Evolutionary conservation across 2,888 invertebrate species (phyloP).

Genomic region (Tetramorium bicarinatum): DNA sequence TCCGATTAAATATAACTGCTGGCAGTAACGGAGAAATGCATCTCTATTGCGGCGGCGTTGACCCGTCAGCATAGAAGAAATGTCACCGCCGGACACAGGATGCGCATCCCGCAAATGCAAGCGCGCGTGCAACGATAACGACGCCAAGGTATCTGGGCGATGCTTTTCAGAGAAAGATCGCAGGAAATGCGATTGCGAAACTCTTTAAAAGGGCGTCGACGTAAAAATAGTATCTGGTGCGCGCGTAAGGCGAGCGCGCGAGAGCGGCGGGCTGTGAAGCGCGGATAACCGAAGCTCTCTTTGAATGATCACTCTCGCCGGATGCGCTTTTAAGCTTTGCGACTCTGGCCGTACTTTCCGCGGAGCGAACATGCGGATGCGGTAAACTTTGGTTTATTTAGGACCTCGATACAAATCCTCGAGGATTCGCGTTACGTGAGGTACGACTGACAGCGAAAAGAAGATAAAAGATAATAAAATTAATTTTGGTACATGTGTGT

Average conservation of each 20-base stretch:
- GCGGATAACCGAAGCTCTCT: conserved; percentile 52
- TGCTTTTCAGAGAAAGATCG: conserved; percentile 34
- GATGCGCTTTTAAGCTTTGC: conserved; percentile 39
- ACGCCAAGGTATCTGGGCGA: neutral
- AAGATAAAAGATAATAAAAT: neutral
- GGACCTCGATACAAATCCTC: conserved; percentile 1
- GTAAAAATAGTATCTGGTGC: conserved; percentile 49
- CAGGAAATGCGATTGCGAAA: conserved; percentile 27
- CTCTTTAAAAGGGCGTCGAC: conserved; percentile 41
- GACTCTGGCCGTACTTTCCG: conserved; percentile 13
- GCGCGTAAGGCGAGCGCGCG: conserved; percentile 24
- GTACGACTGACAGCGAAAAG: neutral
- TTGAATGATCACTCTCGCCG: conserved; percentile 48
- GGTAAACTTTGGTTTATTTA: conserved; percentile 33
- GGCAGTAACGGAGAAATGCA: neutral
- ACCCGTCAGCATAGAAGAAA: conserved; percentile 26
- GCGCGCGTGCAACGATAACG: conserved; percentile 52
- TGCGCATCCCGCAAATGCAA: conserved; percentile 28
- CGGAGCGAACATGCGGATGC: conserved; percentile 4
- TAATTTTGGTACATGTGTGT: neutral
- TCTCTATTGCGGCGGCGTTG: conserved; percentile 22
- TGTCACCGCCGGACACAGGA: conserved; percentile 14
- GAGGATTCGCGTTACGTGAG: neutral
- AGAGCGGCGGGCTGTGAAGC: conserved; percentile 49
- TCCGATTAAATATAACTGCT: conserved; percentile 39